Evolutionary conservation across 1,140 invertebrate species (phyloP).

Genomic region (Hyposmocoma kahamanoa): DNA sequence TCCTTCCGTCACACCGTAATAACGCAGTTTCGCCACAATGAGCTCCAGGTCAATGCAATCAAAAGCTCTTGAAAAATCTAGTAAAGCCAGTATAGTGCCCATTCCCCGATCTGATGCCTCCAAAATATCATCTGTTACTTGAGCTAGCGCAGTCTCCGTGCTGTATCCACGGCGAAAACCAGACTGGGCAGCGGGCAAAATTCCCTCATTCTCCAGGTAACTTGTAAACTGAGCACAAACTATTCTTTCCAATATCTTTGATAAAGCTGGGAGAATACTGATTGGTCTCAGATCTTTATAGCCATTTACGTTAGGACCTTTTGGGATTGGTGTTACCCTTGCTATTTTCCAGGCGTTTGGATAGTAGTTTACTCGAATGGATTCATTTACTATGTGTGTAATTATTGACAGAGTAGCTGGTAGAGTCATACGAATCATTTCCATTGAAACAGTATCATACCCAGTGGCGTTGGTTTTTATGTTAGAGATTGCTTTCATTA

Average conservation of each 20-base stretch:
- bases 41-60: slow-evolving; percentile 21
- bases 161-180: slow-evolving; percentile 7
- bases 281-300: slow-evolving; percentile 18
- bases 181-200: slow-evolving; percentile 6
- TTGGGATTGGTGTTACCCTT: slow-evolving; percentile 15
- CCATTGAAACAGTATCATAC: background rate
- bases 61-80: slow-evolving; percentile 23
- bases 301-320: slow-evolving; percentile 6
- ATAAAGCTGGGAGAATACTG: slow-evolving; percentile 18
- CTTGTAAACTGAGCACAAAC: slow-evolving; percentile 11
- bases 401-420: background rate
- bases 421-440: slow-evolving; percentile 5
- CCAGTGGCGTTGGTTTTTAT: slow-evolving; percentile 5
- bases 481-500: background rate
- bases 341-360: slow-evolving; percentile 15
- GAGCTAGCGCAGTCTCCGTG: slow-evolving; percentile 8
- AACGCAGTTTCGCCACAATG: slow-evolving; percentile 5
- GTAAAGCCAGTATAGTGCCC: slow-evolving; percentile 5
- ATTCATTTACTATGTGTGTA: slow-evolving; percentile 2
- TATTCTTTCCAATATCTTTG: slow-evolving; percentile 19
- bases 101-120: background rate
- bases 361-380: background rate
- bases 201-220: slow-evolving; percentile 6
- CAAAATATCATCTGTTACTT: slow-evolving; percentile 16
- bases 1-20: slow-evolving; percentile 3